Percentiles rank a stretch among this genome's conserved stretches.
phyloP scores from a whole-genome alignment of 2,888 invertebrate genomes.

The Synanthedon formicaeformis region DNA sequence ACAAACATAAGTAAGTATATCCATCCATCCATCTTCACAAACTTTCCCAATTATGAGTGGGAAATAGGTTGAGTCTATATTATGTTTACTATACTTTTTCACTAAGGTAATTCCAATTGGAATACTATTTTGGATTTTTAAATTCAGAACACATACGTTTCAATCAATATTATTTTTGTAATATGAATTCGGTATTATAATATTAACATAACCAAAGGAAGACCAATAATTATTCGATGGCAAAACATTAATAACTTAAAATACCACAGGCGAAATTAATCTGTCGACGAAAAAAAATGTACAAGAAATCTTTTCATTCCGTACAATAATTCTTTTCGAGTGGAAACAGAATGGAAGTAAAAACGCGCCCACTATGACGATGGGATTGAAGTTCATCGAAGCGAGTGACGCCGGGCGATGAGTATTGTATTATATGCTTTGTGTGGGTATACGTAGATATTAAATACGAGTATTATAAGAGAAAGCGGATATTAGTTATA shows the following conservation, averaged over 20 bases:
- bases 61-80: too few species aligned
- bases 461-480: constrained; percentile 8
- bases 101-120: too few species aligned
- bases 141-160: too few species aligned
- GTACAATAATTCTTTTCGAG: constrained; percentile 29
- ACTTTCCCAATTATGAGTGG: too few species aligned
- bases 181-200: too few species aligned
- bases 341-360: constrained; percentile 34
- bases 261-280: background rate
- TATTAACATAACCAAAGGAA: too few species aligned
- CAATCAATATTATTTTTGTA: too few species aligned
- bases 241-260: background rate
- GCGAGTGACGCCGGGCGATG: constrained; percentile 41
- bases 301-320: constrained; percentile 48
- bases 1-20: too few species aligned
- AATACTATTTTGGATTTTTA: too few species aligned
- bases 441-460: constrained; percentile 41
- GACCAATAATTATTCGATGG: too few species aligned
- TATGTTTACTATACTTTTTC: too few species aligned
- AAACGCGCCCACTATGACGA: constrained; percentile 23
- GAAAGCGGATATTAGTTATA: constrained; percentile 3
- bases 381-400: constrained; percentile 52
- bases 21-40: too few species aligned
- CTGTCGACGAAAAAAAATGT: background rate
- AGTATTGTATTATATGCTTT: constrained; percentile 31